Conservation (phyloP, 1,140 invertebrate genomes). For the Formica selysi region DNA sequence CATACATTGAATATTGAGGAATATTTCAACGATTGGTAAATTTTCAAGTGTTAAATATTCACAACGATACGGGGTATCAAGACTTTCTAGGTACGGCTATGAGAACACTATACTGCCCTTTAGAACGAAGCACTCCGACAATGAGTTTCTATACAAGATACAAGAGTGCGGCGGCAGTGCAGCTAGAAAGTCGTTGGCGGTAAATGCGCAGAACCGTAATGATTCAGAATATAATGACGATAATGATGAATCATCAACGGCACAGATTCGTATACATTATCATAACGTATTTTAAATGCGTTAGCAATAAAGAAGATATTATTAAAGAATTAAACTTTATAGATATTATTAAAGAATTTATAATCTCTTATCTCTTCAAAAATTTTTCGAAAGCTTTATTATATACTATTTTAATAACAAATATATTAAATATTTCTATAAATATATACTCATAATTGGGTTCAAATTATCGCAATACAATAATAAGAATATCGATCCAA, state of each 20-base stretch:
- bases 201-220: constrained; percentile 51
- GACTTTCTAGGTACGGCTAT: constrained; percentile 39
- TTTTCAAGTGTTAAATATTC: neutral
- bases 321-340: neutral
- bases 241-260: constrained; percentile 36
- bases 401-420: neutral
- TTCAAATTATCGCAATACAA: neutral
- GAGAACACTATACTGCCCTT: constrained; percentile 45
- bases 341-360: neutral
- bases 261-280: neutral
- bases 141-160: constrained; percentile 30
- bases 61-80: neutral
- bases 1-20: neutral
- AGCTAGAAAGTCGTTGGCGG: constrained; percentile 68
- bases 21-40: neutral
- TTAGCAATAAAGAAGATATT: neutral
- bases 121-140: constrained; percentile 20
- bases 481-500: neutral
- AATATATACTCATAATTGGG: neutral
- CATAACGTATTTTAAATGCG: constrained; percentile 3
- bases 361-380: neutral
- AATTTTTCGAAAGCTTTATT: neutral
- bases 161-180: constrained; percentile 31
- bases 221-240: constrained; percentile 34
- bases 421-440: neutral